Evolutionary conservation across 37 sponge, comb jelly and placozoan species (phyloP).

Genomic region (Oopsacas minuta): DNA sequence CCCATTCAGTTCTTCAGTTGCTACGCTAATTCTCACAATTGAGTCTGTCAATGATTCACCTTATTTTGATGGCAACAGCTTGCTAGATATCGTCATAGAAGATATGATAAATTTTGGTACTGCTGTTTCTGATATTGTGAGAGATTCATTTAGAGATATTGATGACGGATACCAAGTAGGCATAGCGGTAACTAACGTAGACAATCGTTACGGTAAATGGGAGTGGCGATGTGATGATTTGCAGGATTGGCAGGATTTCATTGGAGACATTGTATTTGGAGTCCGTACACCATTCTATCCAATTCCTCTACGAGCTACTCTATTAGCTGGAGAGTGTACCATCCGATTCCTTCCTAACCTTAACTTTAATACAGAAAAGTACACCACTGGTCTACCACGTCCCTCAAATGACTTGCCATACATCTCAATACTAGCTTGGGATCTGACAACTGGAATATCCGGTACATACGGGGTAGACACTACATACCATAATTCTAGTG

Average conservation of each 20-base stretch:
- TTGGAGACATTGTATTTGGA: slow-evolving; percentile 62
- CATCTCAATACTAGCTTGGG: slow-evolving; percentile 62
- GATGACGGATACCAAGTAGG: slow-evolving; percentile 44
- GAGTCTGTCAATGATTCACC: slow-evolving; percentile 80
- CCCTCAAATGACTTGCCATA: slow-evolving; percentile 41
- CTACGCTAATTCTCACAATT: slow-evolving; percentile 39
- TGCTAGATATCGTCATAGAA: slow-evolving; percentile 34
- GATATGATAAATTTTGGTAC: slow-evolving; percentile 64
- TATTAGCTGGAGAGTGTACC: slow-evolving; percentile 47
- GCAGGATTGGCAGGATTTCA: slow-evolving; percentile 40
- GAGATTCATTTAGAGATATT: slow-evolving; percentile 33
- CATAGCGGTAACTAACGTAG: slow-evolving; percentile 68
- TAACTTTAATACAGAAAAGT: slow-evolving; percentile 54
- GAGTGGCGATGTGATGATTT: slow-evolving; percentile 49
- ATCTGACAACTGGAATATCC: slow-evolving; percentile 47
- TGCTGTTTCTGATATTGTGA: slow-evolving; percentile 47
- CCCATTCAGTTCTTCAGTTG: slow-evolving; percentile 37
- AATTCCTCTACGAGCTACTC: slow-evolving; percentile 53
- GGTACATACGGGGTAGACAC: slow-evolving; percentile 64
- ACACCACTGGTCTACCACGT: slow-evolving; percentile 40
- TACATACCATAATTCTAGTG: slow-evolving; percentile 58
- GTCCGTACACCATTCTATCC: slow-evolving; percentile 47
- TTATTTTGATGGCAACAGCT: slow-evolving; percentile 23
- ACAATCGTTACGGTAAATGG: slow-evolving; percentile 59
- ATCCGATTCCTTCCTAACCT: slow-evolving; percentile 55